These are phyloP conservation scores for Brachionichthys hirsutus DNA, from an alignment of 2,113 vertebrate genomes.

Conservation along the genomic window DNA sequence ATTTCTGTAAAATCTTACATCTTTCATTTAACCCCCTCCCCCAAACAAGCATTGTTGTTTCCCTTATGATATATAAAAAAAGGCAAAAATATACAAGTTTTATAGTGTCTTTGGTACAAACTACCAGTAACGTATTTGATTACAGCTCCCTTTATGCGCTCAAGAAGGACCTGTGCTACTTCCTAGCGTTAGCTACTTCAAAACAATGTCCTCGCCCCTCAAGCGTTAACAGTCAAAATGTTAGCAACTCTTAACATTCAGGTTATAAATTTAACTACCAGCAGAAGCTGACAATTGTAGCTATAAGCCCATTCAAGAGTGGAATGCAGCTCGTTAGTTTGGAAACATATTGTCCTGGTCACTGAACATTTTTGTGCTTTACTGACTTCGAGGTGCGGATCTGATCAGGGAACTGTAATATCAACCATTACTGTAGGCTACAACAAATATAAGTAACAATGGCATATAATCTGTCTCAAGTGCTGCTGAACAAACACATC, in stretches of 20 bases:
- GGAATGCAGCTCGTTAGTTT: not conserved
- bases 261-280: no score
- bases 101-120: constrained; percentile 75
- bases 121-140: constrained; percentile 33
- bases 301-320: no score
- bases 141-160: constrained; percentile 41
- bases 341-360: no score
- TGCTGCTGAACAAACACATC: constrained; percentile 58
- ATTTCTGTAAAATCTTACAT: constrained; percentile 55
- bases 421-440: constrained; percentile 28
- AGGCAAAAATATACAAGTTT: constrained; percentile 60
- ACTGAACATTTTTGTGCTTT: no score
- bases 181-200: not conserved
- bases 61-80: constrained; percentile 69
- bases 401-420: constrained; percentile 22
- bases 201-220: not conserved
- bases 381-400: no score
- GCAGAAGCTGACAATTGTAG: no score
- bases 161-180: not conserved
- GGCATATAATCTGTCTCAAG: constrained; percentile 59
- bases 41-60: constrained; percentile 40
- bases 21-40: constrained; percentile 52
- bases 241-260: not conserved
- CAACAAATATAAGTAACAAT: constrained; percentile 41
- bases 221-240: not conserved